Evolutionary conservation across 2,113 vertebrate species (phyloP).

Genomic region (Boleophthalmus pectinirostris): DNA sequence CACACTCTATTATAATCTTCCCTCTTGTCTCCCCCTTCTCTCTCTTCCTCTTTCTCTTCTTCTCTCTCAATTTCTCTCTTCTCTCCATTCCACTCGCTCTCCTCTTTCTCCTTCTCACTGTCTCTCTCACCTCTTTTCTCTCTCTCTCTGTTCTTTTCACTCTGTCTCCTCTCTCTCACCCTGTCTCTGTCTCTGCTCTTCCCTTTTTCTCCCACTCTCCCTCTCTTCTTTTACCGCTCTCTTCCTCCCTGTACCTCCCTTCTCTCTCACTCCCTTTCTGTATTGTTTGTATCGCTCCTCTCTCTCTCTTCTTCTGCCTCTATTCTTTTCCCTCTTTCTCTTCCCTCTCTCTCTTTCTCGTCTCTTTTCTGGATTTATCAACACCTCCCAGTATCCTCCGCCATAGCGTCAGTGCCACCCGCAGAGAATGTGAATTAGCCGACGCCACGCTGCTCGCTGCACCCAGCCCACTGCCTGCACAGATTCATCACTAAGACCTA

Average conservation of each 20-base stretch:
- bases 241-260: too few relatives aligned
- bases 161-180: background rate
- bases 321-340: background rate
- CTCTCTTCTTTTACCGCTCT: background rate
- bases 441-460: slow-evolving; percentile 66
- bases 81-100: background rate
- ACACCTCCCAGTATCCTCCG: slow-evolving; percentile 63
- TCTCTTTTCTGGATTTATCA: slow-evolving; percentile 38
- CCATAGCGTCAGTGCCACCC: slow-evolving; percentile 60
- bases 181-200: background rate
- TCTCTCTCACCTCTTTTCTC: background rate
- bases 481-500: slow-evolving; percentile 73
- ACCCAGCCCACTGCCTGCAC: slow-evolving; percentile 66
- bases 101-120: slow-evolving; percentile 1
- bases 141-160: background rate
- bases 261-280: too few relatives aligned
- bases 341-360: slow-evolving; percentile 4
- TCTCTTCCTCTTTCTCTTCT: slow-evolving; percentile 2
- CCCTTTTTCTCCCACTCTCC: background rate
- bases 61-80: too few relatives aligned
- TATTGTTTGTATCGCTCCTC: background rate
- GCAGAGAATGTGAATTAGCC: slow-evolving; percentile 73
- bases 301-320: background rate
- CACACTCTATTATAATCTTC: too few relatives aligned
- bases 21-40: background rate